Evolutionary conservation across 2,888 invertebrate genomes (phyloP), one percentile per base, ranked within the genome.

Genomic region (Steromphala cineraria): DNA sequence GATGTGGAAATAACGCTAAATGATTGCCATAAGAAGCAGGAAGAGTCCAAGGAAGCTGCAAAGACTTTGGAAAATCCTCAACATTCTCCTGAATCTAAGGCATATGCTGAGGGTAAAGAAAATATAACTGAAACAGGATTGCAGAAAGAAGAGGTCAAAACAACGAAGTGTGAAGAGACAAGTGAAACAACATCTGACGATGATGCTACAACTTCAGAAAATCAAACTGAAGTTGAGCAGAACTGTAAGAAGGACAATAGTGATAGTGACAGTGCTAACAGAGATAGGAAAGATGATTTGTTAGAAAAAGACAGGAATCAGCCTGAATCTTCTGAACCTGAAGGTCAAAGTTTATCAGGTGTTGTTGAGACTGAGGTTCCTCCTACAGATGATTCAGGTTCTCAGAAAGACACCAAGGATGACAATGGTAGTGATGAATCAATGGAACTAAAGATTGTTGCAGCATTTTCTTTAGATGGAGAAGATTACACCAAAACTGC

Each of bases 381-480:
- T 36, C 4, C 15, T 21, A 10, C 74, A 36, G 40, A 36, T n/a
- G 74, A 74, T 19, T 36, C 19, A 19, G 17, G 19, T 21, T 21
- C 74, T 10, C 19, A 52, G 10, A 19, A 46, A 46, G 46, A 53
- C 52, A 77, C 40, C 21, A 46, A 15, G n/a, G 67, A 67, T 78
- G 67, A 78, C 15, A 36, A 56, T n/a, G 19, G 28, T 8, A 19
- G 19, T 1, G 67, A 62, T 17, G 53, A 53, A 46, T 55, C 52
- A 19, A 71, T 81, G 31, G 83, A 80, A 24, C 53, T 85, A 0
- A 86, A 84, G 71, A 84, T 86, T 79, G 80, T 83, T 24, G 83
- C 84, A 31, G 82, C 86, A 0, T 83, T 81, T 67, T 84, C 85
- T 17, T 62, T 85, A 5, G 80, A 83, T 56, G 78, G 78, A 15